Conservation (phyloP, 2,113 vertebrate genomes). For the Otolemur garnettii region DNA sequence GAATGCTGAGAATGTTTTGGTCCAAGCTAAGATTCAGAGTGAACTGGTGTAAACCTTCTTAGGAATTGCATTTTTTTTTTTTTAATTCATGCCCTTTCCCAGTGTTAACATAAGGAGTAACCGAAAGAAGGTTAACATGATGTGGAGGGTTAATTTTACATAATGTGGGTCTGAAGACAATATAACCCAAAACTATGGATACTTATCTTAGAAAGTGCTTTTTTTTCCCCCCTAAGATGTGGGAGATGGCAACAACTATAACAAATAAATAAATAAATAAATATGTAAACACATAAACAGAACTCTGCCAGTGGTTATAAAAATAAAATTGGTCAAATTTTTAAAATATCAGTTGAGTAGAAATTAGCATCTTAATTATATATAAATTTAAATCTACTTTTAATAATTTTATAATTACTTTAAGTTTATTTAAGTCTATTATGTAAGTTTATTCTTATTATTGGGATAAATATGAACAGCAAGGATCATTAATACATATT, state of each 20-base stretch:
- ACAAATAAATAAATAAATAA: neutral
- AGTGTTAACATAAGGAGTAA: neutral
- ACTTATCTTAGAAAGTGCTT: neutral
- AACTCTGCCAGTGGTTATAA: neutral
- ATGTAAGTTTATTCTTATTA: conserved; percentile 22
- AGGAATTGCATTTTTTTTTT: neutral
- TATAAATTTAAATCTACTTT: conserved; percentile 37
- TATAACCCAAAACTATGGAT: neutral
- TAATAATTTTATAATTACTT: conserved; percentile 37
- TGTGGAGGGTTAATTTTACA: neutral
- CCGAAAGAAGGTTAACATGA: neutral
- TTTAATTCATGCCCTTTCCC: neutral
- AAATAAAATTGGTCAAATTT: neutral
- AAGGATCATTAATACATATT: conserved; percentile 1
- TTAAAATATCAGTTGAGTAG: neutral
- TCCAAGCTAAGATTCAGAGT: neutral
- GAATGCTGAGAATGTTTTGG: neutral
- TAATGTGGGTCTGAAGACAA: neutral
- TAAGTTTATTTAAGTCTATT: conserved; percentile 6
- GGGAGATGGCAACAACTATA: neutral
- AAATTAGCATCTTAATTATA: neutral
- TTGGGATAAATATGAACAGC: conserved; percentile 30
- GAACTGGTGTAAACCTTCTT: neutral
- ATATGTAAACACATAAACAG: neutral
- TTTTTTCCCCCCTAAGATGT: no score